Evolutionary conservation across 2,797 vertebrate genomes (phyloP).

Genomic region (Moxostoma hubbsi): DNA sequence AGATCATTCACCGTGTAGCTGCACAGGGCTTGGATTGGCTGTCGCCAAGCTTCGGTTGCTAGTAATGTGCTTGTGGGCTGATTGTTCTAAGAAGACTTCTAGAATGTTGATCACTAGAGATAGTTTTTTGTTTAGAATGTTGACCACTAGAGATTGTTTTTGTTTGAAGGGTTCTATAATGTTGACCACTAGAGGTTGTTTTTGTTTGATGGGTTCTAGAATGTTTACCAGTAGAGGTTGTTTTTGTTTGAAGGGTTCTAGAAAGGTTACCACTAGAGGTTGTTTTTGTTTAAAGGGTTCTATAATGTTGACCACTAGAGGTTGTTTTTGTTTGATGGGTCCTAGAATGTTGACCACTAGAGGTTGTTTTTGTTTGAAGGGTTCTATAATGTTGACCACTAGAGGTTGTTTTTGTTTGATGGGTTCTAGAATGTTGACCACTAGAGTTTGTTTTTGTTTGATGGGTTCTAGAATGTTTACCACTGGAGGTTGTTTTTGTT

Average conservation of each 20-base stretch:
- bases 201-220: neutral
- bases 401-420: no score
- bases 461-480: no score
- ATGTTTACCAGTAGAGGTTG: neutral
- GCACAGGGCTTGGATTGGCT: constrained; percentile 4
- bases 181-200: neutral
- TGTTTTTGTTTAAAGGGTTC: neutral
- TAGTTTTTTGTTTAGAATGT: neutral
- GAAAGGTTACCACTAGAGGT: neutral
- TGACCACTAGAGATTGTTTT: neutral
- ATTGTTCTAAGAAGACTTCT: neutral
- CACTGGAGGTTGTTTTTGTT: neutral
- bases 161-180: neutral
- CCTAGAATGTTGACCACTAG: no score
- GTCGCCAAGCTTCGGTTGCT: constrained; percentile 9
- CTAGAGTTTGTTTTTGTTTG: no score
- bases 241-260: neutral
- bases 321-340: no score
- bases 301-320: no score
- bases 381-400: no score
- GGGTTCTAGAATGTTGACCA: no score
- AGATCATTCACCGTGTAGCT: neutral
- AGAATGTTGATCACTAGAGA: neutral
- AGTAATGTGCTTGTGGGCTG: neutral
- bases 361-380: no score